These are phyloP conservation scores for Arctocebus calabarensis DNA, from an alignment of 2,797 vertebrate species.

Conservation along the genomic window DNA sequence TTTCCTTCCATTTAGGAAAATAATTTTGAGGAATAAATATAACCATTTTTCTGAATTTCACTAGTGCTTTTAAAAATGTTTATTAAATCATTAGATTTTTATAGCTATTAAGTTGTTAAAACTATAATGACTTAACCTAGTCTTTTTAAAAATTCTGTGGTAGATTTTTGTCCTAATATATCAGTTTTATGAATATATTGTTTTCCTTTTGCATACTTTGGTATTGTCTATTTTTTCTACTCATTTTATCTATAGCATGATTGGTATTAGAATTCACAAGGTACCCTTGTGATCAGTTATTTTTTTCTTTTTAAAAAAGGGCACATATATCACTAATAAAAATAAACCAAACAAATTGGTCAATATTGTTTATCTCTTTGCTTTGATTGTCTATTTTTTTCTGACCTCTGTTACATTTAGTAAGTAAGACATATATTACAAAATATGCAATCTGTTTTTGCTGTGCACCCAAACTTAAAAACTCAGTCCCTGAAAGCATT, in stretches of 20 bases:
- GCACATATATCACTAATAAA: neutral
- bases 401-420: neutral
- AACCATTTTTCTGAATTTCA: neutral
- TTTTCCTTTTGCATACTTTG: neutral
- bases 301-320: neutral
- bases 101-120: neutral
- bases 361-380: neutral
- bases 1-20: conserved; percentile 21
- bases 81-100: neutral
- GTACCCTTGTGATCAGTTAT: neutral
- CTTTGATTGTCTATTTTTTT: neutral
- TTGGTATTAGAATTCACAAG: neutral
- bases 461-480: neutral
- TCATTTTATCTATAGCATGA: neutral
- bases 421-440: neutral
- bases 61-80: neutral
- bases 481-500: neutral
- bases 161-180: neutral
- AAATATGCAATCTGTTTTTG: neutral
- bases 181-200: neutral
- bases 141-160: neutral
- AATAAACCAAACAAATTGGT: neutral
- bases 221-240: neutral
- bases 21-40: neutral
- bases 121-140: neutral